Evolutionary conservation across 2,113 vertebrate genomes (phyloP).

Genomic region (Percina caprodes): DNA sequence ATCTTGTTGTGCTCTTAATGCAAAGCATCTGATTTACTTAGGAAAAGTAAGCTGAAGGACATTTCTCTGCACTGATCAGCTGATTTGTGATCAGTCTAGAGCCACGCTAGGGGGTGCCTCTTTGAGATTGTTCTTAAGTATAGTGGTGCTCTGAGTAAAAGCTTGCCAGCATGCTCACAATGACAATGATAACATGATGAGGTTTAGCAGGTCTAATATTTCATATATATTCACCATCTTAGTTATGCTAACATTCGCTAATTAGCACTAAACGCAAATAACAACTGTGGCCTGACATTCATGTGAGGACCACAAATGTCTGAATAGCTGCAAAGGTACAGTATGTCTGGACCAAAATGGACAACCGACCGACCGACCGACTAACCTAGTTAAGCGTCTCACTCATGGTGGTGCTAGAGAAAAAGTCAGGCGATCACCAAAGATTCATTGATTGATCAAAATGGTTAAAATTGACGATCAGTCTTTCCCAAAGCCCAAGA

Average conservation of each 20-base stretch:
- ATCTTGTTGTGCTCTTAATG: slow-evolving; percentile 21
- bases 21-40: slow-evolving; percentile 38
- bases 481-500: too few relatives aligned
- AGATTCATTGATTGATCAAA: too few relatives aligned
- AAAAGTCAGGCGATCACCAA: not conserved
- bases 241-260: not conserved
- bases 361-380: not conserved
- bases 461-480: too few relatives aligned
- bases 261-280: not conserved
- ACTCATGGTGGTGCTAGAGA: not conserved
- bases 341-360: not conserved
- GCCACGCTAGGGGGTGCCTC: not conserved
- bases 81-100: slow-evolving; percentile 17
- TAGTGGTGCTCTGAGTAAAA: not conserved
- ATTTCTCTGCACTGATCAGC: not conserved
- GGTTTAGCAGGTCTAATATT: not conserved
- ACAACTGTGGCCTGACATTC: too few relatives aligned
- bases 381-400: too few relatives aligned
- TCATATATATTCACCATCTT: not conserved
- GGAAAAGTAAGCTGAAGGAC: slow-evolving; percentile 7
- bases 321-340: too few relatives aligned
- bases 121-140: not conserved
- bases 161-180: not conserved
- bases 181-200: not conserved
- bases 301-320: too few relatives aligned